phyloP scores from a whole-genome alignment of 2,797 vertebrate species.

The Leucoraja ocellata region DNA sequence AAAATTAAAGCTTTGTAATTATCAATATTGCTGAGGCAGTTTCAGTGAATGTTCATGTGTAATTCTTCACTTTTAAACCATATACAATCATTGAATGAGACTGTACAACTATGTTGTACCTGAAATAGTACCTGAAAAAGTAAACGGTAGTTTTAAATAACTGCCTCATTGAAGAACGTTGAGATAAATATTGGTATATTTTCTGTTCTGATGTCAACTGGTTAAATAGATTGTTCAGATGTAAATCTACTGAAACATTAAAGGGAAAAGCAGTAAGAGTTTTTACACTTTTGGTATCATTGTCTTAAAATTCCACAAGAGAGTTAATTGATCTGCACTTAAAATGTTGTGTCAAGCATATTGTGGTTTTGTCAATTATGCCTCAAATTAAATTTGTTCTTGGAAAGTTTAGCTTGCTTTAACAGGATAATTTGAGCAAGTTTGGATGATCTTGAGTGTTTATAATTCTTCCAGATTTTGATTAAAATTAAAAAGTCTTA shows the following conservation, averaged over 20 bases:
- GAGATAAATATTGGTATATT: background rate
- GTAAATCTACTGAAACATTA: background rate
- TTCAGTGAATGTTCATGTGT: background rate
- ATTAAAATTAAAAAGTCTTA: background rate
- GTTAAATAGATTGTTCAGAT: background rate
- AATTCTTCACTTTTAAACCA: background rate
- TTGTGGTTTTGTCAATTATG: too few relatives aligned
- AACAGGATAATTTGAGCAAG: background rate
- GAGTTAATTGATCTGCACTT: background rate
- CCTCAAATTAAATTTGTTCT: too few relatives aligned
- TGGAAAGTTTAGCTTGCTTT: background rate
- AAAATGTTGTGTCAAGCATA: background rate
- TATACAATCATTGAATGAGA: too few relatives aligned
- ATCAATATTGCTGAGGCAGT: background rate
- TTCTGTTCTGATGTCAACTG: background rate
- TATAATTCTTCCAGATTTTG: background rate
- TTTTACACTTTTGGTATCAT: background rate
- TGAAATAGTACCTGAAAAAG: background rate
- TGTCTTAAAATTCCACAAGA: background rate
- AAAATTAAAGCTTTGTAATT: background rate
- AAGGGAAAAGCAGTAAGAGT: background rate
- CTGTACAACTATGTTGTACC: background rate
- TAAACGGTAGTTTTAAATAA: background rate
- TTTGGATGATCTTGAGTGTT: background rate
- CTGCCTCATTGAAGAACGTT: background rate